A percentile compares a stretch with the other conserved stretches of the same genome.
Evolutionary conservation across 1,140 invertebrate species (phyloP).

Genomic region (Zaprionus inermis): DNA sequence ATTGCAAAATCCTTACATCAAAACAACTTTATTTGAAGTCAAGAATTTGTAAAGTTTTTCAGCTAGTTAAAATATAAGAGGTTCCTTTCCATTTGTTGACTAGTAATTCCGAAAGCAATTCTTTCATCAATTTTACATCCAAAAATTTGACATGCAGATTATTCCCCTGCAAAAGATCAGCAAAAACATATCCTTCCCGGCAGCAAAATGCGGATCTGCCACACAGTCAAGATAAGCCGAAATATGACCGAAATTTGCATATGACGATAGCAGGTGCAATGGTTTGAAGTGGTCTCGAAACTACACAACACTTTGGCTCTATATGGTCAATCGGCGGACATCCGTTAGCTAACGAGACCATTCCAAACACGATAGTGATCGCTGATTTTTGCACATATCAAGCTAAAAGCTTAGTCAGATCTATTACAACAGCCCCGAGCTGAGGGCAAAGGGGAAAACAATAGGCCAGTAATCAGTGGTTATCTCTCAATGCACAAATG

Average conservation of each 20-base stretch:
- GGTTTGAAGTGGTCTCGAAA: constrained; percentile 84
- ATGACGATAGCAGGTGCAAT: constrained; percentile 64
- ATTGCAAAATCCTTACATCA: background rate
- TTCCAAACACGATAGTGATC: constrained; percentile 84
- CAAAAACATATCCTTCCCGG: background rate
- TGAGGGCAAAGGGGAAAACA: background rate
- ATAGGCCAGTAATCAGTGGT: constrained; percentile 29
- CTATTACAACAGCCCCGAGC: constrained; percentile 12
- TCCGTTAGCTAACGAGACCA: constrained; percentile 83
- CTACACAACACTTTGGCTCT: constrained; percentile 64
- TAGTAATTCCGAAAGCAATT: too few species aligned
- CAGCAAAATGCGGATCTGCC: background rate
- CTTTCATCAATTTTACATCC: too few species aligned
- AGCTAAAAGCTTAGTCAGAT: constrained; percentile 43
- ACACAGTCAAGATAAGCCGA: background rate
- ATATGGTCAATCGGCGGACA: constrained; percentile 56
- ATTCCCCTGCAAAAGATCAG: background rate
- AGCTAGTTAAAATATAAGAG: background rate
- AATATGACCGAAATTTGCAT: constrained; percentile 69
- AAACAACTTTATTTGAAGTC: background rate
- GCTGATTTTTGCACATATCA: constrained; percentile 65
- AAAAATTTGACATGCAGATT: too few species aligned
- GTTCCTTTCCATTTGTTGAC: too few species aligned
- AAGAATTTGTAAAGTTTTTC: background rate
- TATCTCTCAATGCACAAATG: constrained; percentile 41